phyloP scores from a whole-genome alignment of 37 sponge, comb jelly and placozoan genomes.

The Aphrocallistes beatrix region DNA sequence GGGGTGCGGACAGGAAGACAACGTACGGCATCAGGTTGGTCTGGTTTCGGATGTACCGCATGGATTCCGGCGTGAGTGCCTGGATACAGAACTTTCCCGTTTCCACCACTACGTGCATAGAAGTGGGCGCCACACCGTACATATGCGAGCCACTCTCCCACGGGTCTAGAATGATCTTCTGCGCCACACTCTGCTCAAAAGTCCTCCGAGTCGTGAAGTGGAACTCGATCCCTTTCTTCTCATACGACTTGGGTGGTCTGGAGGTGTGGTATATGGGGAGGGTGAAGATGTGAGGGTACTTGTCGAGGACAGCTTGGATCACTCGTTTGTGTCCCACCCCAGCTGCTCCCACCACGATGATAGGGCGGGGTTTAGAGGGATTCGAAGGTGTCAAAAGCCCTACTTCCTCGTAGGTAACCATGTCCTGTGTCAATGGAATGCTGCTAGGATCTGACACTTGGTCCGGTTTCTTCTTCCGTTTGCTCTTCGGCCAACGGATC shows the following conservation, averaged over 20 bases:
- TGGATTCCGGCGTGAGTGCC: neutral
- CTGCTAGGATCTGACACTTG: neutral
- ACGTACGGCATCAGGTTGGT: neutral
- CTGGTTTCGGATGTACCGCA: neutral
- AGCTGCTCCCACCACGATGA: neutral
- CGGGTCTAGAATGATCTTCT: neutral
- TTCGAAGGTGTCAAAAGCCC: neutral
- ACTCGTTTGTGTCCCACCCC: slow-evolving; percentile 9
- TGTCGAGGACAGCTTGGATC: neutral
- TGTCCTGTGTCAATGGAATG: neutral
- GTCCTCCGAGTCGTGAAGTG: neutral
- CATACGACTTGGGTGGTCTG: neutral
- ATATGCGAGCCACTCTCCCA: neutral
- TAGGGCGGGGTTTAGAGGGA: neutral
- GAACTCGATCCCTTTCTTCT: slow-evolving; percentile 16
- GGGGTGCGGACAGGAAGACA: neutral
- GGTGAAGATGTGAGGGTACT: neutral
- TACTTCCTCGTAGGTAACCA: neutral
- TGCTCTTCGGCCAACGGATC: neutral
- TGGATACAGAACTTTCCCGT: neutral
- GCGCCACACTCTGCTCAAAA: neutral
- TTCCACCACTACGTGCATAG: neutral
- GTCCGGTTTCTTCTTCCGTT: neutral
- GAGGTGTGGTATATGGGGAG: neutral
- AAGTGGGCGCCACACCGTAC: neutral